Base-by-base conservation (phyloP, 2,888 invertebrate species). In the Campaea margaritaria region DNA sequence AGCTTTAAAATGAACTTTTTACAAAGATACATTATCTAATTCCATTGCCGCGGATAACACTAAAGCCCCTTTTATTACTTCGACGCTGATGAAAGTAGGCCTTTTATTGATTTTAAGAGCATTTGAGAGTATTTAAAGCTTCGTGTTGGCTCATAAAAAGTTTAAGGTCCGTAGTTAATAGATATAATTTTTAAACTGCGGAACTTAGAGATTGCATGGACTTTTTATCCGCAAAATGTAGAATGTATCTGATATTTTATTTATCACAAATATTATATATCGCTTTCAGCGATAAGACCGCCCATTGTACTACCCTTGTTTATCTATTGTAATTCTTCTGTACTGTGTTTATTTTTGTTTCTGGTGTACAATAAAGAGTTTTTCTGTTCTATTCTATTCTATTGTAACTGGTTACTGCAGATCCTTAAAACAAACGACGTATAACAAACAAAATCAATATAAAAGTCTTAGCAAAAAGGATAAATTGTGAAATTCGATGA, bases 31-130 rank as follows among this genome's bases (percentile, higher is more conserved):
- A 88, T 88, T 87, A 86, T 85, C 85, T 85, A 85, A 89, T 89
- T 89, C 84, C 79, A 85, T 85, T 82, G 83, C 80, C 81, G 70
- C 74, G 85, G 86, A 87, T 89, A 84, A 86, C 87, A 87, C 77
- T 90, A 87, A 91, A 89, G 81, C 77, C 79, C 79, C 72, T 87
- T 91, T 91, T 91, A 91, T 91, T 87, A 87, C 89, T 78, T 76
- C 75, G 75, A 79, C 80, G 83, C 78, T 88, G 87, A 87, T 87
- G 86, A 86, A 88, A 88, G 82, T 86, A 89, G 87, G 81, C 79
- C 71, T 88, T 89, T 90, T 89, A 91, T 89, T 89, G 89, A 89
- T 88, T 89, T 89, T 87, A 87, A 88, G 85, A 81, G 82, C 82
- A 81, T 87, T 87, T 85, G 74, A 83, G 84, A 87, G 87, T 85